Conservation (phyloP, 2,888 invertebrate genomes). For the Romanomermis culicivorax region DNA sequence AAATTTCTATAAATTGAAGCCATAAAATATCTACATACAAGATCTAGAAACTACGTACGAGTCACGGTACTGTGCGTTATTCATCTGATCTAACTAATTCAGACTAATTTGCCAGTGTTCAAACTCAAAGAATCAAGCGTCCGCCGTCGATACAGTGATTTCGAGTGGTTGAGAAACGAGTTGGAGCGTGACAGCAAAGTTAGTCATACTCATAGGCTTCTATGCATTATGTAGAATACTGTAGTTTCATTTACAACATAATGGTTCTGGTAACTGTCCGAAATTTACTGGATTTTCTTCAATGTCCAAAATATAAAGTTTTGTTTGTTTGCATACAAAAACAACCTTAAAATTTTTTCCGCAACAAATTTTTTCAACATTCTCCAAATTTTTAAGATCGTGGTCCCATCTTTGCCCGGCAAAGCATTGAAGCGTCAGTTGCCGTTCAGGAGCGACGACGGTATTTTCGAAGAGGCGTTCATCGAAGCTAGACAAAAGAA, state of each 20-base stretch:
- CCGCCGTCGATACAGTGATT: constrained; percentile 89
- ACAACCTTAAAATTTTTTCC: too few relatives aligned
- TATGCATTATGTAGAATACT: not conserved
- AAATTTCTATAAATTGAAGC: too few relatives aligned
- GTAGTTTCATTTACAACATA: too few relatives aligned
- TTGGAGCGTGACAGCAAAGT: constrained; percentile 97
- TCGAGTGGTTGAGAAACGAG: constrained; percentile 97
- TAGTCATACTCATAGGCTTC: constrained; percentile 17
- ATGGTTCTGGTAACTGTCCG: too few relatives aligned
- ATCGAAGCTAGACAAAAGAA: constrained; percentile 94
- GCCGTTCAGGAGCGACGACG: constrained; percentile 94
- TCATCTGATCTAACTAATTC: constrained; percentile 32
- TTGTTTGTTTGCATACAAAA: too few relatives aligned
- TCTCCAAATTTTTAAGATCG: constrained; percentile 74
- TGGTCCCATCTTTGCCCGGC: constrained; percentile 88
- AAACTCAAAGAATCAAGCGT: constrained; percentile 97
- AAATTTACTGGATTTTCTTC: too few relatives aligned
- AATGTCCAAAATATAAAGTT: too few relatives aligned
- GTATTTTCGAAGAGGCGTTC: constrained; percentile 96
- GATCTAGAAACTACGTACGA: too few relatives aligned
- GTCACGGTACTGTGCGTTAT: too few relatives aligned
- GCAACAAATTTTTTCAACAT: too few relatives aligned
- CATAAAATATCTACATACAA: too few relatives aligned
- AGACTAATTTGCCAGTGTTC: constrained; percentile 98
- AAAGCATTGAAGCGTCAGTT: constrained; percentile 96